Base-by-base conservation (phyloP, 2,113 vertebrate genomes). In the Artemisiospiza belli region DNA sequence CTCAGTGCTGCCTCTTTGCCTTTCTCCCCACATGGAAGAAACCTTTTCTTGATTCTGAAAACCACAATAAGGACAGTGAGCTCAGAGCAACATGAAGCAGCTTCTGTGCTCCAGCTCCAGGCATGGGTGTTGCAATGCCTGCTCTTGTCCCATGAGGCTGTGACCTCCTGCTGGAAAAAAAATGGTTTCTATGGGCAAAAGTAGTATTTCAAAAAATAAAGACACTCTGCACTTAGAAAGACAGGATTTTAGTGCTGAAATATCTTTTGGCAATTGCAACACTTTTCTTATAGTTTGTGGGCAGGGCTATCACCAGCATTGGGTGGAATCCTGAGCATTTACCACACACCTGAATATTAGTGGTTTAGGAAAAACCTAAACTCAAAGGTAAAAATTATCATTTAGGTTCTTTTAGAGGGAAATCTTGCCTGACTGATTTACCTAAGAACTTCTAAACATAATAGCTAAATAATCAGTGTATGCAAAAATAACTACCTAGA, bases 11-110 rank as follows among this genome's bases (percentile, higher is more conserved):
- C 43, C 55, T 37, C 63, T 73, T 87, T 47, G 37, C 51, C 44
- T 67, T 52, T 30, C 5, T 24, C 18, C 6, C 5, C 23, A 6
- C 0, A 0, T 19, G 21, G 39, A 69, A 58, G 22, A 44, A 23
- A 30, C 5, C 18, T 41, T 47, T 78, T 81, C 5, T 30, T 89
- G 33, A 47, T 35, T 52, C 68, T 52, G 27, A 74, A 90, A 83
- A 51, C 5, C 3, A 5, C 39, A 77, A 5, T 22, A 27, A 47
- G 31, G 33, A 37, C 2, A 72, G 55, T 11, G 47, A 90, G 24
- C 54, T 55, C 33, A 49, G 47, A 67, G 25, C 6, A 83, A 8
- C 23, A 28, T 2, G 5, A 12, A 84, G 14, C 23, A 68, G 23
- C n/a, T 72, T 80, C 14, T 69, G 52, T 43, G 55, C 24, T n/a